These are phyloP conservation scores for Priocnemis perturbator DNA, from an alignment of 2,888 invertebrate genomes.

Conservation along the genomic window DNA sequence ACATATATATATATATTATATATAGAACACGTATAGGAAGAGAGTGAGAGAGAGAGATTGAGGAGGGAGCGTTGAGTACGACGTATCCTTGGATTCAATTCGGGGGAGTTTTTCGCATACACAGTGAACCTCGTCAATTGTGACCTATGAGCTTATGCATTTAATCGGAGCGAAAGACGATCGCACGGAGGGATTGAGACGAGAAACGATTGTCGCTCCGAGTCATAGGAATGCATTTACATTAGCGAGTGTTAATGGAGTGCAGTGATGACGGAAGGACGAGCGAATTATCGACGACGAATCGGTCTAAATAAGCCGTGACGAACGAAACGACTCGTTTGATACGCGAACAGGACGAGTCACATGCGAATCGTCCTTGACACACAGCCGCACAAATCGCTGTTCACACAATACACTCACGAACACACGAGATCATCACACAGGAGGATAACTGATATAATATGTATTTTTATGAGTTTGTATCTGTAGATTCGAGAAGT, in stretches of 20 bases:
- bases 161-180: conserved; percentile 34
- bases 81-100: conserved; percentile 63
- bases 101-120: conserved; percentile 67
- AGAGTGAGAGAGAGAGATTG: background rate
- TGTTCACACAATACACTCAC: conserved; percentile 26
- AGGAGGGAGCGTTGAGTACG: conserved; percentile 47
- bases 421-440: conserved; percentile 24
- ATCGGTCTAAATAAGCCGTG: conserved; percentile 16
- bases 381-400: conserved; percentile 52
- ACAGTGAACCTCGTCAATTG: conserved; percentile 55
- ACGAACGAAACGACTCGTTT: conserved; percentile 7
- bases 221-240: conserved; percentile 22
- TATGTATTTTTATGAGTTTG: conserved; percentile 60
- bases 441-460: conserved; percentile 8
- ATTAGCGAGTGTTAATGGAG: conserved; percentile 11
- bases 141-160: conserved; percentile 55
- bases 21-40: conserved; percentile 22
- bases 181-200: no score
- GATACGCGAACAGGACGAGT: conserved; percentile 21
- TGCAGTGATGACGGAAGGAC: conserved; percentile 12
- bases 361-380: conserved; percentile 47
- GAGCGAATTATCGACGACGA: conserved; percentile 7
- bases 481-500: conserved; percentile 38
- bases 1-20: background rate
- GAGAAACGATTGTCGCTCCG: no score